Evolutionary conservation across 2,888 invertebrate genomes (phyloP), one percentile per base, ranked within the genome.

Genomic region (Xanthorhoe spadicearia): DNA sequence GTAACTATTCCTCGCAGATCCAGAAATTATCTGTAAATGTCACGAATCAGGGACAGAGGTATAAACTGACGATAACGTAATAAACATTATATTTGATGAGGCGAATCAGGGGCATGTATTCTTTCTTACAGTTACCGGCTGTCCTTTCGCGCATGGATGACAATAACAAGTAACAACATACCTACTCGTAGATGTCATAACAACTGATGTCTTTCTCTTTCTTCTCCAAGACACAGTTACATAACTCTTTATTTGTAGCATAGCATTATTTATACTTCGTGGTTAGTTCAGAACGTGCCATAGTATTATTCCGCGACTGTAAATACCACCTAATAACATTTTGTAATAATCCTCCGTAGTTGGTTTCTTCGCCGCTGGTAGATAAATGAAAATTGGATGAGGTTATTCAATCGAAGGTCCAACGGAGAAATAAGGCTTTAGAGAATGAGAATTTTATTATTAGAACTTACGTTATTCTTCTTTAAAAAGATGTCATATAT

Each of bases 31-130:
- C 49, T 23, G 58, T 53, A 71, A 75, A 68, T 76, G 76, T 67
- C 38, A 19, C 55, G 69, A 70, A 74, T 74, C 67, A 64, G 69
- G 74, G 64, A 59, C 69, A 73, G 66, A 71, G 55, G 70, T 72
- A 75, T 74, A 76, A 77, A 72, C 65, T 69, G 67, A 69, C 71
- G 73, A 68, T 71, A 69, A 54, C 68, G 66, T 23, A 64, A 72
- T 69, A 75, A 76, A 72, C 61, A 64, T 65, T 71, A 54, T 46
- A 68, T 66, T 73, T 70, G 55, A 72, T 73, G 72, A 65, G 55
- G 66, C 69, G 65, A 66, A 71, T 70, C 72, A 55, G 71, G 62
- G 64, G 55, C 64, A n/a, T 56, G 49, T 43, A 55, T 15, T 53
- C n/a, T 28, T 52, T 6, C 8, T 10, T 35, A 13, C 23, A 51